Evolutionary conservation across 2,888 invertebrate genomes (phyloP).

Genomic region (Thereva unica): DNA sequence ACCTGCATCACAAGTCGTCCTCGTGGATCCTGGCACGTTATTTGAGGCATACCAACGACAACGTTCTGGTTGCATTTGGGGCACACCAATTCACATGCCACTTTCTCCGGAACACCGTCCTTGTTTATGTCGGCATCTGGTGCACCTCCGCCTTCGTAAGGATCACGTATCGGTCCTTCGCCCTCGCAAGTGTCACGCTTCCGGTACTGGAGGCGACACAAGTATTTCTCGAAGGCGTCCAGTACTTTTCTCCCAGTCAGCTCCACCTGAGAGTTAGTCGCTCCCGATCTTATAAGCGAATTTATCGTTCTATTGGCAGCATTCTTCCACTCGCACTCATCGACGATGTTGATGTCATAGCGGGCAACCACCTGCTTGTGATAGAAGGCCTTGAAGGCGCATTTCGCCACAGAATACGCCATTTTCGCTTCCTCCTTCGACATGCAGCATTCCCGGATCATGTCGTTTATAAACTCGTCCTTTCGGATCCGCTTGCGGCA

Average conservation of each 20-base stretch:
- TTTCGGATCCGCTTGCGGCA: slow-evolving; percentile 13
- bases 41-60: no score
- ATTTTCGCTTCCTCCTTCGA: slow-evolving; percentile 11
- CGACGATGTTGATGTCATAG: slow-evolving; percentile 10
- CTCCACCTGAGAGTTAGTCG: slow-evolving; percentile 9
- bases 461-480: slow-evolving; percentile 18
- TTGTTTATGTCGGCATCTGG: no score
- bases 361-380: slow-evolving; percentile 16
- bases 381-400: slow-evolving; percentile 22
- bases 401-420: slow-evolving; percentile 20
- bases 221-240: slow-evolving; percentile 15
- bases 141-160: no score
- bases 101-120: no score
- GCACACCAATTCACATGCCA: no score
- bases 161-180: no score
- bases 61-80: no score
- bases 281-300: slow-evolving; percentile 4
- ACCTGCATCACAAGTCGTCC: no score
- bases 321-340: slow-evolving; percentile 27
- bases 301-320: slow-evolving; percentile 16
- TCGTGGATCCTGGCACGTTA: no score
- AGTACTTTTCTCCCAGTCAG: slow-evolving; percentile 10
- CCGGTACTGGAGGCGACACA: slow-evolving; percentile 8
- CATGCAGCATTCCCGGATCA: slow-evolving; percentile 23
- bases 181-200: neutral